Evolutionary conservation across 2,888 invertebrate species (phyloP).

Genomic region (Rhogogaster chlorosoma): DNA sequence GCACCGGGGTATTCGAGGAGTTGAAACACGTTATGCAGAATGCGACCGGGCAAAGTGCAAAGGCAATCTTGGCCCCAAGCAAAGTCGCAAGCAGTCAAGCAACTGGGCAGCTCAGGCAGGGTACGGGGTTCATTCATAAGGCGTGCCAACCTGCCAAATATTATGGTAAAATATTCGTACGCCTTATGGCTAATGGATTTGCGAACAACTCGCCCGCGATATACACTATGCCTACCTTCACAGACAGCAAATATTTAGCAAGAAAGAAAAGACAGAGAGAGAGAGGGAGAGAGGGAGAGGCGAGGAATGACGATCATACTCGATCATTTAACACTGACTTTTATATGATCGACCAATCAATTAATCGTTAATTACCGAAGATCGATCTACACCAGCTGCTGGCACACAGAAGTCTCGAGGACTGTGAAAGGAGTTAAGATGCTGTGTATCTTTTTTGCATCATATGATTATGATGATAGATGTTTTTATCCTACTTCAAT

Average conservation of each 20-base stretch:
- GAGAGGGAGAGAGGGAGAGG: conserved; percentile 29
- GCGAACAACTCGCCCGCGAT: conserved; percentile 38
- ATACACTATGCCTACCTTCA: neutral
- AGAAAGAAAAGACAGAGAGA: conserved; percentile 50
- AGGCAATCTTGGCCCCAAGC: conserved; percentile 61
- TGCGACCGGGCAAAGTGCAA: conserved; percentile 45
- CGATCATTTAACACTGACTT: conserved; percentile 23
- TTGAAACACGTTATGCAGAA: conserved; percentile 48
- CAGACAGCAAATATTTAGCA: neutral
- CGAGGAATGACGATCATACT: conserved; percentile 22
- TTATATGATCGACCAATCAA: conserved; percentile 11
- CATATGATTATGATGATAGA: neutral
- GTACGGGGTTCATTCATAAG: conserved; percentile 63
- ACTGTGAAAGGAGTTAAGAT: neutral
- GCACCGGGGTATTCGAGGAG: conserved; percentile 31
- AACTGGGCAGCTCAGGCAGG: neutral
- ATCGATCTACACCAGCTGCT: conserved; percentile 45
- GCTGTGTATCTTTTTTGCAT: neutral
- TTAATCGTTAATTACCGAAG: conserved; percentile 28
- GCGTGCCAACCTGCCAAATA: conserved; percentile 75
- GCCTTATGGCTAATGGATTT: conserved; percentile 66
- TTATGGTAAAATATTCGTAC: conserved; percentile 74
- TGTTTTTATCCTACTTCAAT: neutral
- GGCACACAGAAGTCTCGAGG: conserved; percentile 55
- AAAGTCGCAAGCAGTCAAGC: conserved; percentile 57